A percentile compares a stretch with the other conserved stretches of the same genome.
phyloP scores from a whole-genome alignment of 2,888 invertebrate genomes.

The Beris morrisii region DNA sequence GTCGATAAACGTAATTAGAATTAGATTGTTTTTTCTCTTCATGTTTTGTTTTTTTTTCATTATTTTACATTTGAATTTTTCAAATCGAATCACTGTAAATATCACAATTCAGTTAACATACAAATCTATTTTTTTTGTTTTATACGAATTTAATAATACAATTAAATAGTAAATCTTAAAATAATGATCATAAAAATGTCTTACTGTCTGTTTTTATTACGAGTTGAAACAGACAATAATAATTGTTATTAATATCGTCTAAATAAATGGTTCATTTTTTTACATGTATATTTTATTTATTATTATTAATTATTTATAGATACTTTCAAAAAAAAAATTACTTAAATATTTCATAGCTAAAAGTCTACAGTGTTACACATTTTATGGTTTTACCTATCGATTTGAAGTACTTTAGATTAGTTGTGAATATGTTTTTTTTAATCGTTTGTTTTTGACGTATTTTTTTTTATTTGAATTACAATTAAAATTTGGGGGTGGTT shows the following conservation, averaged over 20 bases:
- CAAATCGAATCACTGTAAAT: constrained; percentile 57
- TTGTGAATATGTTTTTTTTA: too few species aligned
- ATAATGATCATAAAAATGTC: neutral
- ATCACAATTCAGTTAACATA: constrained; percentile 57
- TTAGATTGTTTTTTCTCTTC: neutral
- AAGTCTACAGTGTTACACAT: too few species aligned
- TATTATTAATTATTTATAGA: too few species aligned
- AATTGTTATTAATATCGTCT: constrained; percentile 1
- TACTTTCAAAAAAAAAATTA: too few species aligned
- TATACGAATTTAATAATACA: constrained; percentile 35
- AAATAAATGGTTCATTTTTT: neutral
- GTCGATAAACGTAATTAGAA: neutral
- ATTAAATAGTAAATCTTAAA: constrained; percentile 39
- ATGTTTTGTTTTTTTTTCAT: neutral
- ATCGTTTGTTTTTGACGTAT: too few species aligned
- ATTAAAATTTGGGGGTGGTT: too few species aligned
- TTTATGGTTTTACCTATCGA: too few species aligned
- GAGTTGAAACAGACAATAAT: constrained; percentile 18
- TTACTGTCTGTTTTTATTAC: constrained; percentile 20
- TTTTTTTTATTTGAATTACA: too few species aligned
- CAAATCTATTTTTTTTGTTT: constrained; percentile 41
- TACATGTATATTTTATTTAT: constrained; percentile 17
- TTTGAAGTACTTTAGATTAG: too few species aligned
- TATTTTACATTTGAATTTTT: constrained; percentile 33
- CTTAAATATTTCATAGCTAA: too few species aligned